Percentiles rank a stretch among this genome's conserved stretches.
These are phyloP conservation scores for Geotrupes spiniger DNA, from an alignment of 2,888 invertebrate genomes.

Conservation along the genomic window DNA sequence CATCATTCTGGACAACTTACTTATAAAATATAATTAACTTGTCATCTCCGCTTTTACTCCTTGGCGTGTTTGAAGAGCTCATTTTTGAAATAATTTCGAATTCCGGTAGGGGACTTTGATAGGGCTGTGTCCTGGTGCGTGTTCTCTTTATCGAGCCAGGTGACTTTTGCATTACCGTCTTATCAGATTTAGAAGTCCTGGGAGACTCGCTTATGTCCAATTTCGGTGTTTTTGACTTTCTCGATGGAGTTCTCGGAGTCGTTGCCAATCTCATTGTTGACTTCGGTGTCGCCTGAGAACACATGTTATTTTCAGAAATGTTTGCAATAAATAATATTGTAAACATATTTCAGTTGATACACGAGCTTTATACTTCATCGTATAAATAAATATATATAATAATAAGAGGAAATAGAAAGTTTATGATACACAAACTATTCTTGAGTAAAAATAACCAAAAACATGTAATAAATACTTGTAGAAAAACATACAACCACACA, in stretches of 20 bases:
- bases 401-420: too few species aligned
- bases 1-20: constrained; percentile 50
- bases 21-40: constrained; percentile 86
- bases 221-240: constrained; percentile 54
- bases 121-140: constrained; percentile 70
- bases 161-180: constrained; percentile 45
- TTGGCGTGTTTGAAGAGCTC: constrained; percentile 60
- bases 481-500: too few species aligned
- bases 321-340: too few species aligned
- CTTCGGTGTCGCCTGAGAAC: constrained; percentile 27
- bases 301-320: constrained; percentile 14
- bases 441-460: too few species aligned
- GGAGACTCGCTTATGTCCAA: constrained; percentile 46
- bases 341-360: too few species aligned
- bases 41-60: constrained; percentile 63
- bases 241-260: constrained; percentile 54
- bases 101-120: constrained; percentile 80
- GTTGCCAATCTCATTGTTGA: constrained; percentile 57
- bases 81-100: constrained; percentile 73
- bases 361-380: too few species aligned
- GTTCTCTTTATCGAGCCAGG: constrained; percentile 48
- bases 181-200: constrained; percentile 38
- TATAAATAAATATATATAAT: too few species aligned
- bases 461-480: too few species aligned
- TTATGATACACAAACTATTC: too few species aligned